These are phyloP conservation scores for Andrena fulva DNA, from an alignment of 2,888 invertebrate genomes.

Conservation along the genomic window DNA sequence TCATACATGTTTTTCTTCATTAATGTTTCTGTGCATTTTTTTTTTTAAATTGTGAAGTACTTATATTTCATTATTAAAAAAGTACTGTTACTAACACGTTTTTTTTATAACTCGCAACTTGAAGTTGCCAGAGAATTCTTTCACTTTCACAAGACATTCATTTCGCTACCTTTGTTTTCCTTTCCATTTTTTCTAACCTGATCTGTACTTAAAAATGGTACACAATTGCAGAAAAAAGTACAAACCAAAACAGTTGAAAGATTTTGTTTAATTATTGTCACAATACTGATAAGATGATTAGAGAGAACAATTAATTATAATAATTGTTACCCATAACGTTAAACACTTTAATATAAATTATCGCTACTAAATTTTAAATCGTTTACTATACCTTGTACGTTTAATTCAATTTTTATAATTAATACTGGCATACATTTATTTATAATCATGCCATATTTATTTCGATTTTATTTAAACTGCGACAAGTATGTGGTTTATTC, in stretches of 20 bases:
- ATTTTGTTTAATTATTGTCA: not conserved
- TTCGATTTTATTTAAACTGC: not conserved
- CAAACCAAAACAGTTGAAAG: not conserved
- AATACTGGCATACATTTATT: not conserved
- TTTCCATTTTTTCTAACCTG: constrained; percentile 6
- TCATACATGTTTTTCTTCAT: constrained; percentile 28
- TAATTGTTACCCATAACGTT: no score
- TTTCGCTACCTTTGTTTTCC: not conserved
- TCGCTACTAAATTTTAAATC: not conserved
- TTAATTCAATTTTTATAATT: not conserved
- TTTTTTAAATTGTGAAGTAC: constrained; percentile 17
- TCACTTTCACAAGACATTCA: not conserved
- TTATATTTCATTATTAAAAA: constrained; percentile 2
- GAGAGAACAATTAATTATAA: not conserved
- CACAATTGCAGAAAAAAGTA: not conserved
- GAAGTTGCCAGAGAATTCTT: constrained; percentile 4
- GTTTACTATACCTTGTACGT: not conserved
- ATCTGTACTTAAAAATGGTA: not conserved
- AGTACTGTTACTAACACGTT: not conserved
- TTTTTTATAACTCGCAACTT: not conserved
- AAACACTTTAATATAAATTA: not conserved
- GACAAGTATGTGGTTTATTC: not conserved
- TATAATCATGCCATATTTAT: not conserved
- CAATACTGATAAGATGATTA: not conserved
- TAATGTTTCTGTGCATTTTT: constrained; percentile 13